Evolutionary conservation across 2,113 vertebrate species (phyloP), one percentile per base, ranked within the genome.

Genomic region (Podarcis cretensis): DNA sequence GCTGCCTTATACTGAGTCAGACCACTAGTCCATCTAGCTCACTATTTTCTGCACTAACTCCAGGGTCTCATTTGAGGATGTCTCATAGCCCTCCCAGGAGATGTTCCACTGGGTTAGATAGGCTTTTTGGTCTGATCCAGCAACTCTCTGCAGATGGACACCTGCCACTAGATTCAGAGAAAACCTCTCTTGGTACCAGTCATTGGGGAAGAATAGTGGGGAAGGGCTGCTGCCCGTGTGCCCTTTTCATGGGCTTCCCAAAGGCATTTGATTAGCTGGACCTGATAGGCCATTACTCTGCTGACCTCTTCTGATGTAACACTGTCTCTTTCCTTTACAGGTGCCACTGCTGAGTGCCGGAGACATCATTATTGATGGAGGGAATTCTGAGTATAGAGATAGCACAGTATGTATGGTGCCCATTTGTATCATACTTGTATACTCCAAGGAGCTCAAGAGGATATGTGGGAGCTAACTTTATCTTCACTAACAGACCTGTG

Each of bases 321-420:
- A 85, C 0, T 74, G 69, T 95, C 86, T 96, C 37, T 89, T 23
- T 89, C 21, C 6, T 59, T 59, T 25, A 3, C 89, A 99, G 99
- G 98, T 98, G 73, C 99, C 99, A 0, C 95, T 99, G 92, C 89
- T 99, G 84, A 96, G 98, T 32, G 13, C 96, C 1, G 99, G 98
- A 12, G 99, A 99, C 90, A 99, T 99, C 94, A 98, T 99, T 90
- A 98, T 99, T 0, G 99, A 99, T 18, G 99, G 99, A 65, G 99
- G 99, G 54, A 99, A 99, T 95, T 99, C 99, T 74, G 99, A 99
- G 83, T 99, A 99, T 66, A 98, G 96, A 90, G 99, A 99, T 87
- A 98, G 98, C 63, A 99, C 97, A 8, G 99, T 99, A 93, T 97
- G 98, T 94, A 0, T 43, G 8, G 8, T 8, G 16, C 35, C 48